A percentile compares a stretch with the other conserved stretches of the same genome.
These are phyloP conservation scores for Meles meles DNA, from an alignment of 2,113 vertebrate species.

Conservation along the genomic window DNA sequence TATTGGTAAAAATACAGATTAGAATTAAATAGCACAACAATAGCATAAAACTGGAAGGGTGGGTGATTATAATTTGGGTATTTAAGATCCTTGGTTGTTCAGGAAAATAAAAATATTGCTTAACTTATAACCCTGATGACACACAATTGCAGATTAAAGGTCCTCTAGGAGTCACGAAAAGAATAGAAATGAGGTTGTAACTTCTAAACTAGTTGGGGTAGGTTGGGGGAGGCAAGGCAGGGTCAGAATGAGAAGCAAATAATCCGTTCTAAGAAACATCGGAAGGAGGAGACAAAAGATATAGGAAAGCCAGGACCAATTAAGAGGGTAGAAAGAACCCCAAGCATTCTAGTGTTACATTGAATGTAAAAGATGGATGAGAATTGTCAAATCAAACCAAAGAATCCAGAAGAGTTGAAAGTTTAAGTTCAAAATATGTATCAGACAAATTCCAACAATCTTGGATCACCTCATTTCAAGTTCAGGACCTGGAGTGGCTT, in stretches of 20 bases:
- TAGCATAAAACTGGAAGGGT: background rate
- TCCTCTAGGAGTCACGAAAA: background rate
- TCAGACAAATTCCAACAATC: background rate
- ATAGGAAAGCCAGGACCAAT: background rate
- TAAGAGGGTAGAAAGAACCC: background rate
- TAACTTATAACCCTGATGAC: background rate
- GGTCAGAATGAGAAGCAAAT: background rate
- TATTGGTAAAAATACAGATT: background rate
- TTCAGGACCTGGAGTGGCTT: background rate
- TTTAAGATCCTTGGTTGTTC: background rate
- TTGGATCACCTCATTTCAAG: background rate
- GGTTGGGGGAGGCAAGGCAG: accelerated
- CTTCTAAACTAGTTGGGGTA: background rate
- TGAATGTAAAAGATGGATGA: background rate
- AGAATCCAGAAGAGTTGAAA: background rate
- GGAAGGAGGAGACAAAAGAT: background rate
- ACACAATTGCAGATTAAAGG: background rate
- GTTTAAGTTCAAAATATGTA: background rate
- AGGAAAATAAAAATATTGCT: background rate
- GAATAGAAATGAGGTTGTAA: background rate
- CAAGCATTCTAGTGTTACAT: background rate
- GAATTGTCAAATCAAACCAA: background rate
- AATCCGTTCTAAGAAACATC: background rate
- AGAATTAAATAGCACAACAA: background rate
- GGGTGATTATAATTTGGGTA: background rate